Evolutionary conservation across 53 echinoderm and acorn worm species (phyloP), one percentile per base, ranked within the genome.

Genomic region (Crossaster papposus): DNA sequence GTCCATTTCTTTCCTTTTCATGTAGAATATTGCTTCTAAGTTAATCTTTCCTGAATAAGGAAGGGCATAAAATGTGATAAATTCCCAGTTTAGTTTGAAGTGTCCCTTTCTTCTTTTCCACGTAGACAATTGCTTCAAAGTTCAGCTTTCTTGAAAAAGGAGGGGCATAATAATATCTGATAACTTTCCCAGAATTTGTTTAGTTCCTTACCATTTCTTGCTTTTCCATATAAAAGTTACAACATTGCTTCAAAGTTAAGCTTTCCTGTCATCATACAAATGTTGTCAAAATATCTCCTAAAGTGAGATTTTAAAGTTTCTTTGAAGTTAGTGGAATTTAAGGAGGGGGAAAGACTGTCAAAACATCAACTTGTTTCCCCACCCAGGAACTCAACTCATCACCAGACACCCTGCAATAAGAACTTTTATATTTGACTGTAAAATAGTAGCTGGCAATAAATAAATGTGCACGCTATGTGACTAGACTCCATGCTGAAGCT

Each of bases 401-500:
- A 71, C 14, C 35, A 74, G 7, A 11, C 13, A 35, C 74, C 17
- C 14, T 34, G 35, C 74, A 34, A 33, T 44, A 10, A 22, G 51
- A 5, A 78, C 51, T 6, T 22, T 24, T 23, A 29, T 72, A 51
- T 30, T 22, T 50, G 84, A 84, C 54, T 72, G 72, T 26, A 50
- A 53, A 71, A 71, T 1, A 52, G 72, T 54, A 84, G 84, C 72
- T 71, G 84, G 51, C n/a, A 50, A 26, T 53, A 72, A 71, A 70
- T 36, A 24, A n/a, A 4, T 22, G 36, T 2, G 36, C 37, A 65
- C 7, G 13, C 50, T 83, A 83, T 73, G 84, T 84, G 84, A 84
- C 84, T 23, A 84, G 84, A 73, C 73, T n/a, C n/a, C n/a, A n/a
- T n/a, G 52, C 73, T 32, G 20, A 84, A 84, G 52, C 84, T 72